A percentile compares a stretch with the other conserved stretches of the same genome.
phyloP scores from a whole-genome alignment of 1,140 invertebrate genomes.

The Pteromalus puparum region DNA sequence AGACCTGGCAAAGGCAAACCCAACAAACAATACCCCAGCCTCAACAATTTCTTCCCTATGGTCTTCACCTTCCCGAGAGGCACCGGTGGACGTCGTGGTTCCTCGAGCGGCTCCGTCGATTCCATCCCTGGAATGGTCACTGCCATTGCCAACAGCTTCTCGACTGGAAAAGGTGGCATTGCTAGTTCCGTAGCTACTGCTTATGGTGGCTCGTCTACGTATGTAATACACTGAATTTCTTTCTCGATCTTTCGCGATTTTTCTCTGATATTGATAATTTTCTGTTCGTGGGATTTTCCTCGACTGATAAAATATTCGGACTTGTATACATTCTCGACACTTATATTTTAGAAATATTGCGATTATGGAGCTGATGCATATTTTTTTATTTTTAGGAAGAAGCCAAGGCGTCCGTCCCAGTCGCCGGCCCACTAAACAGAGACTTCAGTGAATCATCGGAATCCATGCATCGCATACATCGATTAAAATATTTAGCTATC shows the following conservation, averaged over 20 bases:
- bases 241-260: not conserved
- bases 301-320: not conserved
- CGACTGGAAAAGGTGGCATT: constrained; percentile 73
- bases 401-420: not conserved
- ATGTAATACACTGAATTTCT: constrained; percentile 33
- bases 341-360: not conserved
- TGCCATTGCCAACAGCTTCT: constrained; percentile 77
- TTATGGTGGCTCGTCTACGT: constrained; percentile 69
- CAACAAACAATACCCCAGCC: constrained; percentile 58
- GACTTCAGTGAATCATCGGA: not conserved
- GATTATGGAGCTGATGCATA: not conserved
- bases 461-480: not conserved
- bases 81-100: constrained; percentile 31
- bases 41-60: constrained; percentile 72
- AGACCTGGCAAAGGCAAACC: constrained; percentile 61
- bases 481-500: not conserved
- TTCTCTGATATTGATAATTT: too few species aligned
- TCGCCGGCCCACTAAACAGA: not conserved
- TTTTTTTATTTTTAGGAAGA: constrained; percentile 23
- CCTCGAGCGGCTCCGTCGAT: constrained; percentile 53
- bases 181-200: constrained; percentile 75
- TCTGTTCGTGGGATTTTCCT: too few species aligned
- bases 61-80: constrained; percentile 68
- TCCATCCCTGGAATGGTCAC: constrained; percentile 68
- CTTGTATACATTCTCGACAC: not conserved